A percentile compares a stretch with the other conserved stretches of the same genome.
These are phyloP conservation scores for Phalacrocorax brasilianus DNA, from an alignment of 2,113 vertebrate species.

Conservation along the genomic window DNA sequence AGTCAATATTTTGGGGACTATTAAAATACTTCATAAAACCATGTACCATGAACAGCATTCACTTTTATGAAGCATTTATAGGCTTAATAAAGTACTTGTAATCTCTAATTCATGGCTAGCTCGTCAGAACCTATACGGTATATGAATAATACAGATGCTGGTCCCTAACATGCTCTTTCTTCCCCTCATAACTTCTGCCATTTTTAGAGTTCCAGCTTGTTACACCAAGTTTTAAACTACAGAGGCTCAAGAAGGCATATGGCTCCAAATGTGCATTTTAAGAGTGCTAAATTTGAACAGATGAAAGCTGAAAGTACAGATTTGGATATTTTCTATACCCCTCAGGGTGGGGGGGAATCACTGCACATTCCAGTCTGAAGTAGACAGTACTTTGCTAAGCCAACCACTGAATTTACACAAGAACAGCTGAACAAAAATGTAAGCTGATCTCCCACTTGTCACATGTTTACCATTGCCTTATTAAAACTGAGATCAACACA, in stretches of 20 bases:
- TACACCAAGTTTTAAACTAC: background rate
- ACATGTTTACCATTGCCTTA: background rate
- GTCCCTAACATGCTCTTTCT: background rate
- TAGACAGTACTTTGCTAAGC: background rate
- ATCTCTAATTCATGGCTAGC: background rate
- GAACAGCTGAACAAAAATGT: background rate
- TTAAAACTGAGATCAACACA: background rate
- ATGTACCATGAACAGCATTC: background rate
- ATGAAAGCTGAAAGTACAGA: background rate
- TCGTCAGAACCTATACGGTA: background rate
- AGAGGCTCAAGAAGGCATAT: background rate
- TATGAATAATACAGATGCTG: background rate
- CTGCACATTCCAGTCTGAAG: background rate
- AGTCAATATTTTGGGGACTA: background rate
- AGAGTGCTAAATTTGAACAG: background rate
- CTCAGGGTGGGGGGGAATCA: background rate
- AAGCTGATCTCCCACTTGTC: background rate
- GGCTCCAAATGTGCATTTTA: background rate
- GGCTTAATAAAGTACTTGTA: background rate
- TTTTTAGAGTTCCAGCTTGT: background rate
- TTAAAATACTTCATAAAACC: conserved; percentile 9
- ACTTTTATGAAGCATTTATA: background rate
- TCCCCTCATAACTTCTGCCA: background rate
- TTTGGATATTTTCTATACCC: background rate
- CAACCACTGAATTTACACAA: background rate